A percentile compares a stretch with the other conserved stretches of the same genome.
These are phyloP conservation scores for Dryobota labecula DNA, from an alignment of 2,888 invertebrate species.

Conservation along the genomic window DNA sequence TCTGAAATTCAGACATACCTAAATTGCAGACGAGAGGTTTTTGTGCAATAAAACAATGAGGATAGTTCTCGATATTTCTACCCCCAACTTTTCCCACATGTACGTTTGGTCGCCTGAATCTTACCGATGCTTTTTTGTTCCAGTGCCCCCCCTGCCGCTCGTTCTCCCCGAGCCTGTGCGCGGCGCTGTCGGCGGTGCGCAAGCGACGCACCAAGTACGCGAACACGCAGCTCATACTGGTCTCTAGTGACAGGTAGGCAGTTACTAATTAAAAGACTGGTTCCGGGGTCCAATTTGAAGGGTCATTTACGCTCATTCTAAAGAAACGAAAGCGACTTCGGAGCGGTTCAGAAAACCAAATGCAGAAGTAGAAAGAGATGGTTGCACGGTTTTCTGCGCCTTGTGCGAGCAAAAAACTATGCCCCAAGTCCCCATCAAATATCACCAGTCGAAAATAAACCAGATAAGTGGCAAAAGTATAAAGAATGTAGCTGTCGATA, in stretches of 20 bases:
- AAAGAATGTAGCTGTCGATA: neutral
- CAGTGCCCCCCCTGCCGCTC: slow-evolving; percentile 97
- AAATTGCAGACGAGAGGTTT: too few relatives aligned
- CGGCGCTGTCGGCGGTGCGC: slow-evolving; percentile 93
- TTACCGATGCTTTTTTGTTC: slow-evolving; percentile 23
- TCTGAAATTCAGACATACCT: too few relatives aligned
- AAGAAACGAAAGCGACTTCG: too few relatives aligned
- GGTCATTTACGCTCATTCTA: too few relatives aligned
- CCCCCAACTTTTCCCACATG: too few relatives aligned
- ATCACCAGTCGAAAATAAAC: neutral
- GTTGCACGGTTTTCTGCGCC: neutral
- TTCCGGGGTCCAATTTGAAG: neutral
- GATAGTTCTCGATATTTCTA: too few relatives aligned
- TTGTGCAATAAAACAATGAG: too few relatives aligned
- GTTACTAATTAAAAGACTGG: neutral
- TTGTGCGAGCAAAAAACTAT: neutral
- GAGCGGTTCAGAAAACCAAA: neutral
- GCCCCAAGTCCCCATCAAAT: neutral
- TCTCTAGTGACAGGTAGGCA: slow-evolving; percentile 95
- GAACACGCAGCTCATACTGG: slow-evolving; percentile 95
- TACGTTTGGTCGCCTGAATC: too few relatives aligned
- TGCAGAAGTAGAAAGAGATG: neutral
- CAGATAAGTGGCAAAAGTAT: neutral
- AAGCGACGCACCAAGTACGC: slow-evolving; percentile 91
- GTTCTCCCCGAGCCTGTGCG: slow-evolving; percentile 94